Conservation (phyloP, 2,797 vertebrate genomes). For the Neostethus bicornis region DNA sequence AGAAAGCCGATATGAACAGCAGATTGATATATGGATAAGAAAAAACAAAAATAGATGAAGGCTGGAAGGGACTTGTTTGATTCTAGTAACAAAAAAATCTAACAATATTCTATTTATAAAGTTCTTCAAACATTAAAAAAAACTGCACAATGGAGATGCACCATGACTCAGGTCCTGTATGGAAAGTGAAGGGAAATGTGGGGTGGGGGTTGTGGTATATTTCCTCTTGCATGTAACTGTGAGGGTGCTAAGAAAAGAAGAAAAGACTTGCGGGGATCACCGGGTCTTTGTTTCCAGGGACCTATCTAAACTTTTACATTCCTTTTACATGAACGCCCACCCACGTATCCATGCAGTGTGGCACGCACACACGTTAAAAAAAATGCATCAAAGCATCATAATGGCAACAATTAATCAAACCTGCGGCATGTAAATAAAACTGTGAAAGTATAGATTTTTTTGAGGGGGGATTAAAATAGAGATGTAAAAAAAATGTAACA, state of each 20-base stretch:
- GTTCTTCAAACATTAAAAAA: constrained; percentile 1
- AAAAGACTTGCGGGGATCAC: constrained; percentile 61
- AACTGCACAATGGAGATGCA: constrained; percentile 14
- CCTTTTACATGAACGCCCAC: constrained; percentile 69
- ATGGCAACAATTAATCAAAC: constrained; percentile 57
- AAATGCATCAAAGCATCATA: constrained; percentile 45
- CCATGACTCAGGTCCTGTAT: constrained; percentile 30
- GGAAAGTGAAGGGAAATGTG: constrained; percentile 49
- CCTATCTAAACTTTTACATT: constrained; percentile 71
- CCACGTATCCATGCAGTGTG: constrained; percentile 51
- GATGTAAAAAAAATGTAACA: background rate
- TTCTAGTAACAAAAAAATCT: constrained; percentile 13
- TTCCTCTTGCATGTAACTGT: constrained; percentile 67
- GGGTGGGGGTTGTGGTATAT: constrained; percentile 64
- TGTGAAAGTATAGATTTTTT: constrained; percentile 34
- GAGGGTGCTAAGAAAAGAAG: constrained; percentile 72
- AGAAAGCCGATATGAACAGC: too few species aligned
- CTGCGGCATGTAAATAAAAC: constrained; percentile 60
- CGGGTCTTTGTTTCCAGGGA: constrained; percentile 77
- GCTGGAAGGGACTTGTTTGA: constrained; percentile 11
- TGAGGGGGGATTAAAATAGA: constrained; percentile 23
- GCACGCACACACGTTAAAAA: constrained; percentile 49
- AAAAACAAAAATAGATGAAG: constrained; percentile 25
- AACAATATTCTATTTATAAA: constrained; percentile 10
- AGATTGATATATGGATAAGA: background rate